Evolutionary conservation across 1,140 invertebrate genomes (phyloP).

Genomic region (Eulimnadia texana): DNA sequence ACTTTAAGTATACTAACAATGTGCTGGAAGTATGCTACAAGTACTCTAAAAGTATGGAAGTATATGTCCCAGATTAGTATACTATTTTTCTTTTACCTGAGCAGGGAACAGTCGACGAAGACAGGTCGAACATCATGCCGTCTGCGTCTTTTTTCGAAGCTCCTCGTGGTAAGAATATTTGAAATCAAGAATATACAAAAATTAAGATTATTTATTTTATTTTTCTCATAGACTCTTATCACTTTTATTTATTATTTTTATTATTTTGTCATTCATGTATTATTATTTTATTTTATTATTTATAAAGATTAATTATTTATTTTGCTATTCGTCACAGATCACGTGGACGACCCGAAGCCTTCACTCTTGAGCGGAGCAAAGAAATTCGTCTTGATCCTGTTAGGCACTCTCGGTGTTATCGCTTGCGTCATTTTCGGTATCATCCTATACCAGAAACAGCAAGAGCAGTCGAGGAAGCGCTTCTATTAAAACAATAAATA

Average conservation of each 20-base stretch:
- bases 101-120: slow-evolving; percentile 22
- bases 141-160: slow-evolving; percentile 65
- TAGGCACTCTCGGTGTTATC: slow-evolving; percentile 58
- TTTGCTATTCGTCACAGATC: slow-evolving; percentile 40
- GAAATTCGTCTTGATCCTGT: slow-evolving; percentile 69
- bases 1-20: too few species aligned
- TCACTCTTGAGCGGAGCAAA: slow-evolving; percentile 67
- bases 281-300: slow-evolving; percentile 2
- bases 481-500: slow-evolving; percentile 49
- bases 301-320: neutral
- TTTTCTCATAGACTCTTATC: too few species aligned
- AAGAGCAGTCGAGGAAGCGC: slow-evolving; percentile 74
- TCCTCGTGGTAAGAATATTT: slow-evolving; percentile 47
- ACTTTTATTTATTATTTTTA: too few species aligned
- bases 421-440: slow-evolving; percentile 68
- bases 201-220: too few species aligned
- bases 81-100: slow-evolving; percentile 1
- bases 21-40: too few species aligned
- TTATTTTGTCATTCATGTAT: too few species aligned
- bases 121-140: slow-evolving; percentile 39
- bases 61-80: too few species aligned
- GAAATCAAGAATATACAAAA: too few species aligned
- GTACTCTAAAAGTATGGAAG: too few species aligned
- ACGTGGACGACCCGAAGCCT: slow-evolving; percentile 72
- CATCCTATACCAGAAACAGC: slow-evolving; percentile 80